A percentile compares a stretch with the other conserved stretches of the same genome.
Conservation (phyloP, 2,888 invertebrate genomes). For the Saturnia pavonia region DNA sequence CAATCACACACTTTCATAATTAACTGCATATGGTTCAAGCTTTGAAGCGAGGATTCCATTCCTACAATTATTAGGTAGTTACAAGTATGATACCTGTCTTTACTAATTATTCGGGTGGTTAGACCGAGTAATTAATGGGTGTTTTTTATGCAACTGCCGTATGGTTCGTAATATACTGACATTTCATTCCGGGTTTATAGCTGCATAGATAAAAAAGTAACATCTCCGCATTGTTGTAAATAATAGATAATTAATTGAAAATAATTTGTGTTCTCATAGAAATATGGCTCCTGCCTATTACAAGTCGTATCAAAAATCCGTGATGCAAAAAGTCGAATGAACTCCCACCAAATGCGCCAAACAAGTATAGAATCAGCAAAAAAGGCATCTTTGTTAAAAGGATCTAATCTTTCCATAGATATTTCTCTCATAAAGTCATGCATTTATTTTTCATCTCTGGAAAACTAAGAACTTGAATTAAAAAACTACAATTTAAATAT, state of each 20-base stretch:
- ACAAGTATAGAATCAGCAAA: background rate
- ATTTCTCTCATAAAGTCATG: background rate
- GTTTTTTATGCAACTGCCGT: background rate
- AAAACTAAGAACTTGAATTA: too few species aligned
- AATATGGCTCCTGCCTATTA: background rate
- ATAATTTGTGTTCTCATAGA: background rate
- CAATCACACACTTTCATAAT: slow-evolving; percentile 7
- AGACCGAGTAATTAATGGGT: slow-evolving; percentile 28
- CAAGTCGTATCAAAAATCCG: background rate
- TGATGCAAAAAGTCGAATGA: background rate
- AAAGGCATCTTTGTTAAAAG: background rate
- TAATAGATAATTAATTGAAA: background rate
- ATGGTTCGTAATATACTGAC: background rate
- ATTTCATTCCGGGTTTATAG: background rate
- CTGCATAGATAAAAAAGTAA: background rate
- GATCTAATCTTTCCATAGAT: background rate
- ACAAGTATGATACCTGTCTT: background rate
- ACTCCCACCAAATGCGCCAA: background rate
- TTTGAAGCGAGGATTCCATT: slow-evolving; percentile 8
- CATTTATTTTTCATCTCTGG: background rate
- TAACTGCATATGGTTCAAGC: background rate
- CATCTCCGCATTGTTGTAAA: background rate
- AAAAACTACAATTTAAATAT: too few species aligned
- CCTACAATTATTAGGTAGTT: slow-evolving; percentile 8
- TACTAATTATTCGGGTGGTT: slow-evolving; percentile 34